phyloP scores from a whole-genome alignment of 2,888 invertebrate genomes.

The Epinotia bilunana region DNA sequence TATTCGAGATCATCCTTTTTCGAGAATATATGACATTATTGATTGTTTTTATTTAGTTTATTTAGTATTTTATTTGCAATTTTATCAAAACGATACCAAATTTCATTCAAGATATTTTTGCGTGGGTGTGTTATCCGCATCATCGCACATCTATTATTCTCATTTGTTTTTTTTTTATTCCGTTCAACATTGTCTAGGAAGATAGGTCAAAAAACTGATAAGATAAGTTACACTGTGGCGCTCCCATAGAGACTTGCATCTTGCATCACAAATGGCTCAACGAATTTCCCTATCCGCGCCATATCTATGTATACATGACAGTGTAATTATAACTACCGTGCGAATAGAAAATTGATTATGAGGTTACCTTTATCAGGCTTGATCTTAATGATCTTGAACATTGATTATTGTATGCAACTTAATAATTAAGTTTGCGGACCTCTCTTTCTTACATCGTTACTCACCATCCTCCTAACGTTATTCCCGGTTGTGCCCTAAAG shows the following conservation, averaged over 20 bases:
- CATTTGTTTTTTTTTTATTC: too few relatives aligned
- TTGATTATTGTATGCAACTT: constrained; percentile 1
- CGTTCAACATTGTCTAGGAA: too few relatives aligned
- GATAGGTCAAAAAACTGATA: background rate
- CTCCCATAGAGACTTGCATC: constrained; percentile 1
- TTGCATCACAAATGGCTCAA: constrained; percentile 19
- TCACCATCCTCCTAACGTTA: too few relatives aligned
- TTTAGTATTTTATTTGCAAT: too few relatives aligned
- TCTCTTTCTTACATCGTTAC: background rate
- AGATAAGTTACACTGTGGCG: background rate
- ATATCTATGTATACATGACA: background rate
- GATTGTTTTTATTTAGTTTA: too few relatives aligned
- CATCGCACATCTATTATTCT: too few relatives aligned
- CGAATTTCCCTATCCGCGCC: constrained; percentile 22
- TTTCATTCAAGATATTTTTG: too few relatives aligned
- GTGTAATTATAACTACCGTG: constrained; percentile 24
- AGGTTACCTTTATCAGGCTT: constrained; percentile 11
- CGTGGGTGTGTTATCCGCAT: too few relatives aligned
- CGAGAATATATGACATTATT: too few relatives aligned
- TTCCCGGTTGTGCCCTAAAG: too few relatives aligned
- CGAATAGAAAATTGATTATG: constrained; percentile 16
- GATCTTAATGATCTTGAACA: constrained; percentile 9
- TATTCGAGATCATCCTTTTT: too few relatives aligned
- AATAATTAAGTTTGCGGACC: background rate
- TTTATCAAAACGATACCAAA: too few relatives aligned